Conservation (phyloP, 1,140 invertebrate species). For the Drosophila rhopaloa region DNA sequence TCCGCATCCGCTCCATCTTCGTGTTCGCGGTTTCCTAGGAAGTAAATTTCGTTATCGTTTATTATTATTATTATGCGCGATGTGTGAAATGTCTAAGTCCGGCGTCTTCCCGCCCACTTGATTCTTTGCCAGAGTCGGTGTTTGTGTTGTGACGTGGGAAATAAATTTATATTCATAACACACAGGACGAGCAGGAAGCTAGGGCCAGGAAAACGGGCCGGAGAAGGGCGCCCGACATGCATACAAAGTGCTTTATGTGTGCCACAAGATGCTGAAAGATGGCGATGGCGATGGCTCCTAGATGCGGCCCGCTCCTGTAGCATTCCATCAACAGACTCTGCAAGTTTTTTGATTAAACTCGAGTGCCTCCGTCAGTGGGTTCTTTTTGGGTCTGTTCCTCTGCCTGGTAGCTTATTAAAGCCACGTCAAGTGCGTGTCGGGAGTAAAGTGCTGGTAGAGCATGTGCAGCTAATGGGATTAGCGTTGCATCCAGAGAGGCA, state of each 20-base stretch:
- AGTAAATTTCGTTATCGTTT: conserved; percentile 83
- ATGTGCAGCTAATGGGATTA: conserved; percentile 69
- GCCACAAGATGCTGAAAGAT: conserved; percentile 64
- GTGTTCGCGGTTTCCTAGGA: conserved; percentile 63
- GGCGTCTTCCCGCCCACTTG: conserved; percentile 40
- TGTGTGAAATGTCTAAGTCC: conserved; percentile 77
- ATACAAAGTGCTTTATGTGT: conserved; percentile 80
- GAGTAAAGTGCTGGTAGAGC: conserved; percentile 26
- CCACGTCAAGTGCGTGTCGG: conserved; percentile 44
- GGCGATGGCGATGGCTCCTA: conserved; percentile 17
- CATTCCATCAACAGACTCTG: conserved; percentile 62
- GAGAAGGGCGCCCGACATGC: conserved; percentile 52
- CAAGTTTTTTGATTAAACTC: conserved; percentile 78
- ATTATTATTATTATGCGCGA: conserved; percentile 82
- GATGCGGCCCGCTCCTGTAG: conserved; percentile 41
- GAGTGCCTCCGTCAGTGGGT: conserved; percentile 46
- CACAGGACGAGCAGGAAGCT: conserved; percentile 46
- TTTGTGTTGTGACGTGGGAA: conserved; percentile 77
- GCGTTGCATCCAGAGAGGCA: conserved; percentile 26
- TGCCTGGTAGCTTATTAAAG: conserved; percentile 58
- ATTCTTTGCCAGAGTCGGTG: conserved; percentile 33
- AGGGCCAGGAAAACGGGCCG: conserved; percentile 10
- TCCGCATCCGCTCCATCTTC: conserved; percentile 11
- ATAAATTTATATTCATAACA: conserved; percentile 84
- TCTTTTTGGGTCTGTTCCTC: conserved; percentile 34